These are phyloP conservation scores for Euthynnus affinis DNA, from an alignment of 2,797 vertebrate genomes.

Conservation along the genomic window DNA sequence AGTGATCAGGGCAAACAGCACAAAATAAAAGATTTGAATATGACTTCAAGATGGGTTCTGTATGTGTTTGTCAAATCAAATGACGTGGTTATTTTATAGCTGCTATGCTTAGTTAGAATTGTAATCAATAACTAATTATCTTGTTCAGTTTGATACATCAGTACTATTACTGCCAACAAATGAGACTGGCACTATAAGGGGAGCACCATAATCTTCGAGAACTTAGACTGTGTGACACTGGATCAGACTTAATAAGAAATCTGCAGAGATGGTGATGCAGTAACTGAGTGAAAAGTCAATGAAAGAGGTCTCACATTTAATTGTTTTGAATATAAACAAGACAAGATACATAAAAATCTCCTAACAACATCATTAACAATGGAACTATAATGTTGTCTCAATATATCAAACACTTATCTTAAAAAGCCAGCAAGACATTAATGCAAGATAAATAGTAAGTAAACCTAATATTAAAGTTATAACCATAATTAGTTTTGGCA, in stretches of 20 bases:
- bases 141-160: slow-evolving; percentile 28
- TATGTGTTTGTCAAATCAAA: slow-evolving; percentile 43
- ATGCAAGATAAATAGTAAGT: not conserved
- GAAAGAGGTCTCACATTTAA: too few relatives aligned
- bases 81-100: slow-evolving; percentile 28
- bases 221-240: not conserved
- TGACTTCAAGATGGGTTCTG: slow-evolving; percentile 32
- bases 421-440: not conserved
- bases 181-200: not conserved
- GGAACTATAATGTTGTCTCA: not conserved
- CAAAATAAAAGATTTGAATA: slow-evolving; percentile 74
- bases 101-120: slow-evolving; percentile 25
- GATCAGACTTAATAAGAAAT: not conserved
- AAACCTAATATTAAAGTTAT: not conserved
- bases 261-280: not conserved
- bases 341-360: not conserved
- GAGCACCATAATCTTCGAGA: not conserved
- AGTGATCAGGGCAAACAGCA: slow-evolving; percentile 56
- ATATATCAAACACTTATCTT: not conserved
- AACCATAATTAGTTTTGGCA: not conserved
- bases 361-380: not conserved
- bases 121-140: slow-evolving; percentile 45
- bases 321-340: not conserved
- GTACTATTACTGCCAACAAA: slow-evolving; percentile 27
- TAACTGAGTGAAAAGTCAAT: not conserved